Percentiles rank a stretch among this genome's conserved stretches.
Conservation (phyloP, 2,113 vertebrate species). For the Malurus cyaneus region DNA sequence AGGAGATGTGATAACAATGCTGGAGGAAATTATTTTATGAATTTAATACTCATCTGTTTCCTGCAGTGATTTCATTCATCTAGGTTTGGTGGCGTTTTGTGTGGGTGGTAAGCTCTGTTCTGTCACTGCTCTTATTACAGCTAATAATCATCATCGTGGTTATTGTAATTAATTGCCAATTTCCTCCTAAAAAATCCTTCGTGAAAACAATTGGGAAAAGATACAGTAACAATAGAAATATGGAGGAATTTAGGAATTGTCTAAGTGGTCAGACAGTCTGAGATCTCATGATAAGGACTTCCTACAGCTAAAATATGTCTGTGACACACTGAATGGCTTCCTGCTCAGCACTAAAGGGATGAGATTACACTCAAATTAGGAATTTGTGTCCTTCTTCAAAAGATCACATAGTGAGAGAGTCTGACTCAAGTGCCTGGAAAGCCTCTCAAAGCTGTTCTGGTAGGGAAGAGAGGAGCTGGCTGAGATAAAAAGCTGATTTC, state of each 20-base stretch:
- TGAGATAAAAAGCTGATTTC: background rate
- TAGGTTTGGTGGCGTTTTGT: background rate
- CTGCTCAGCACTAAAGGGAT: background rate
- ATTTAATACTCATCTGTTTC: slow-evolving; percentile 18
- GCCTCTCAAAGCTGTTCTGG: background rate
- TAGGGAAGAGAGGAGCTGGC: background rate
- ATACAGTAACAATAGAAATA: background rate
- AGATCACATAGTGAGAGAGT: background rate
- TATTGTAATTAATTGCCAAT: slow-evolving; percentile 18
- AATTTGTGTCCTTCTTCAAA: background rate
- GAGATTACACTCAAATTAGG: background rate
- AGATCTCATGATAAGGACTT: background rate
- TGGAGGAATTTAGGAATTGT: background rate
- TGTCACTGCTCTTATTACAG: background rate
- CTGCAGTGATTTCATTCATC: background rate
- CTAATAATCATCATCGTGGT: background rate
- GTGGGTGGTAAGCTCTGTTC: background rate
- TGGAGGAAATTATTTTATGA: slow-evolving; percentile 39
- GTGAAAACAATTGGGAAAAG: background rate
- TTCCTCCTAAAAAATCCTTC: background rate
- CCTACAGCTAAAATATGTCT: background rate
- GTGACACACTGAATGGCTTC: background rate
- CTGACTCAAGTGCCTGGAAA: background rate
- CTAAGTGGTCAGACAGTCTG: background rate
- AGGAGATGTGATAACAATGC: slow-evolving; percentile 11